Evolutionary conservation across 2,888 invertebrate species (phyloP), one percentile per base, ranked within the genome.

Genomic region (Drosophila emarginata): DNA sequence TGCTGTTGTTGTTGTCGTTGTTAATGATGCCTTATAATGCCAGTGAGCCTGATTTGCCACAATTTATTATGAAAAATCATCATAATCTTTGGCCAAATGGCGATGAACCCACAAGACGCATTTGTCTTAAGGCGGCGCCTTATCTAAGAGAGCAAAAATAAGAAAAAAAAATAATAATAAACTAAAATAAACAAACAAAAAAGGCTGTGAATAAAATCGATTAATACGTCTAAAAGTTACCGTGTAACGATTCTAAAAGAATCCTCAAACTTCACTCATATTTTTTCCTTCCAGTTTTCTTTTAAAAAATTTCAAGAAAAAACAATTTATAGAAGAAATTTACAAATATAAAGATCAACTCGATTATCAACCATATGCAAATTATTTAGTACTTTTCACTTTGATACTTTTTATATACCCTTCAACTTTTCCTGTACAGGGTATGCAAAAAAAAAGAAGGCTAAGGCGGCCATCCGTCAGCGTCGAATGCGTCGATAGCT

Each of bases 21-120:
- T 83, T 89, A 89, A 87, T 88, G 88, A 87, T 89, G 89, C 79
- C 86, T 89, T 84, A 76, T 87, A 82, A 86, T 88, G 87, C 89
- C 90, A 89, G 80, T 82, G 86, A 89, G 89, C 86, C 90, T 90
- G 90, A 90, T 90, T 90, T 90, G 90, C 90, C 84, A 90, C 89
- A 89, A 90, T 90, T 90, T 90, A 90, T 90, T 90, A 90, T 90
- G 89, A 85, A 85, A 72, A 85, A 86, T 86, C 87, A 84, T 88
- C 84, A 87, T 86, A 86, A 86, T 86, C 87, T 86, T 71, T 45
- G 21, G 45, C 45, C 45, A 45, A 45, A 45, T 45, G 50, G 81
- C 84, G 88, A 88, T 78, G 85, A 88, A 86, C 85, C 79, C 85
- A 86, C 85, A 86, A 86, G 85, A 88, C 84, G 88, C 88, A 85